Evolutionary conservation across 2,797 vertebrate genomes (phyloP).

Genomic region (Cossypha dichroa): DNA sequence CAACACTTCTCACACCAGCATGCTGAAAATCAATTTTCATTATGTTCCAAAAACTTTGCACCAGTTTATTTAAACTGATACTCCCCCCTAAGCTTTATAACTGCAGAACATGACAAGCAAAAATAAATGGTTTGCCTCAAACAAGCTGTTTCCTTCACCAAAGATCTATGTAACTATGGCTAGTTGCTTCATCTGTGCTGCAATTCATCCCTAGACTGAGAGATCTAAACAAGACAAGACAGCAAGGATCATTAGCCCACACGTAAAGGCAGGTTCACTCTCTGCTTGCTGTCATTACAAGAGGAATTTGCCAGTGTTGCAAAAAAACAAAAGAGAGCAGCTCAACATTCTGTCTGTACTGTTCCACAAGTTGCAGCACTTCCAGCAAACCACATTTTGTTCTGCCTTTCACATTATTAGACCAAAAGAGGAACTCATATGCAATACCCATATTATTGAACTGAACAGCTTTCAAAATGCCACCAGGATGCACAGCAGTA

Average conservation of each 20-base stretch:
- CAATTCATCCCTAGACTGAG: not conserved
- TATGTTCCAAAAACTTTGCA: not conserved
- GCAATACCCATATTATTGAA: not conserved
- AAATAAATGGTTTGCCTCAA: not conserved
- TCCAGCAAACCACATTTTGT: not conserved
- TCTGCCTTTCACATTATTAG: not conserved
- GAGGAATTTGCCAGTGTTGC: not conserved
- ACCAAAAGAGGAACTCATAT: not conserved
- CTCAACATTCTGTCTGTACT: not conserved
- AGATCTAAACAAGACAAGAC: not conserved
- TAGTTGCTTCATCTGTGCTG: not conserved
- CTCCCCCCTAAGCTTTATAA: not conserved
- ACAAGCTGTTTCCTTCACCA: not conserved
- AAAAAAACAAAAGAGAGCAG: not conserved
- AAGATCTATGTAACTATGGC: not conserved
- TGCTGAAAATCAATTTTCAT: not conserved
- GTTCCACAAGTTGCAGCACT: rapidly evolving
- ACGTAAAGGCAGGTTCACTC: not conserved
- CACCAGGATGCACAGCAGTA: not conserved
- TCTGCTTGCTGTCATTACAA: not conserved
- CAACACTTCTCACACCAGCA: not conserved
- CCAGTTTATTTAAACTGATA: not conserved
- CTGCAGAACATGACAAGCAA: not conserved
- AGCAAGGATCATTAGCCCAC: not conserved
- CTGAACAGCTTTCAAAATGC: not conserved